A percentile compares a stretch with the other conserved stretches of the same genome.
phyloP scores from a whole-genome alignment of 2,888 invertebrate species.

The Mythimna loreyi region DNA sequence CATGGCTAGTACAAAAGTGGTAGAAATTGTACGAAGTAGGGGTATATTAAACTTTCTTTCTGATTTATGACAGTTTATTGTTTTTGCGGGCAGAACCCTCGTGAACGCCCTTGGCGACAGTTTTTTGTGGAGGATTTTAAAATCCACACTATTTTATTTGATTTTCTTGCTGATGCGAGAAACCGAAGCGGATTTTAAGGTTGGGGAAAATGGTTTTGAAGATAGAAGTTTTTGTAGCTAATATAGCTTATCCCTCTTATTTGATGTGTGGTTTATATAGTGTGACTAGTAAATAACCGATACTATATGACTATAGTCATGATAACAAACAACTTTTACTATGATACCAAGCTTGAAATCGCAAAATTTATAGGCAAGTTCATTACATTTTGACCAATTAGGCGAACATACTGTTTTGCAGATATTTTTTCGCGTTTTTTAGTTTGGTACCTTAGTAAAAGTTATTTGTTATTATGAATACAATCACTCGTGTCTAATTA shows the following conservation, averaged over 20 bases:
- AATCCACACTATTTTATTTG: slow-evolving; percentile 49
- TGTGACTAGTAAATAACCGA: too few relatives aligned
- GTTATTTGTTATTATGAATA: too few relatives aligned
- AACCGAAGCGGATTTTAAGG: slow-evolving; percentile 13
- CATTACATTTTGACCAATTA: too few relatives aligned
- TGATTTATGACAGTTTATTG: slow-evolving; percentile 86
- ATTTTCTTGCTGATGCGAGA: slow-evolving; percentile 42
- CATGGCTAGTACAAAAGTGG: slow-evolving; percentile 63
- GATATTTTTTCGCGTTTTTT: too few relatives aligned
- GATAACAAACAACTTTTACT: too few relatives aligned
- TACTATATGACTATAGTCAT: too few relatives aligned
- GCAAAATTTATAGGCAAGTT: too few relatives aligned
- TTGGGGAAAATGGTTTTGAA: slow-evolving; percentile 10
- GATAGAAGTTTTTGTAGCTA: neutral
- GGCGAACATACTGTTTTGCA: too few relatives aligned
- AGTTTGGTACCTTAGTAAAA: too few relatives aligned
- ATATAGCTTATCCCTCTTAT: slow-evolving; percentile 21
- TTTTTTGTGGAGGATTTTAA: slow-evolving; percentile 59
- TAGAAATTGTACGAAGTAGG: slow-evolving; percentile 69
- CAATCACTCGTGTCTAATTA: too few relatives aligned
- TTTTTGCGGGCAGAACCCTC: slow-evolving; percentile 72
- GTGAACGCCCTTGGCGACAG: slow-evolving; percentile 66
- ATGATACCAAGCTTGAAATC: too few relatives aligned
- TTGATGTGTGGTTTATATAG: neutral
- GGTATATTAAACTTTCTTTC: slow-evolving; percentile 81